Percentiles rank a stretch among this genome's conserved stretches.
Evolutionary conservation across 23 tunicate genomes (phyloP).

Genomic region (Botrylloides violaceus): DNA sequence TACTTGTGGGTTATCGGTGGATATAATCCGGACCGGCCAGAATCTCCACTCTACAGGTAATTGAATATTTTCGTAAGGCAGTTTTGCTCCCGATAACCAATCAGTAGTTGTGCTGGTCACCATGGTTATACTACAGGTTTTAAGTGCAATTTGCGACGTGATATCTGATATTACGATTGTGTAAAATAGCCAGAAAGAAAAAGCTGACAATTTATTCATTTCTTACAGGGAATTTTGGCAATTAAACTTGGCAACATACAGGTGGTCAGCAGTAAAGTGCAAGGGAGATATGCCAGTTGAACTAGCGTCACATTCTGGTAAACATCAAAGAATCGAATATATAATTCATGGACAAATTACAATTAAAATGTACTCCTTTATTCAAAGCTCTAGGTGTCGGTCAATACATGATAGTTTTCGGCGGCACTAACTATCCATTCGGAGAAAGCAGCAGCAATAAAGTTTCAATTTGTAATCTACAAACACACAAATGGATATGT

Average conservation of each 20-base stretch:
- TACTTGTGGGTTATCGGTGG: conserved; percentile 56
- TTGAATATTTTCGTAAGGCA: no score
- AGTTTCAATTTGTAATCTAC: conserved; percentile 42
- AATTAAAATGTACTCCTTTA: conserved; percentile 2
- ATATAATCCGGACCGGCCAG: conserved; percentile 28
- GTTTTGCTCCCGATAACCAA: no score
- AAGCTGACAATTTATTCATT: not conserved
- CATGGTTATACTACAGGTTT: no score
- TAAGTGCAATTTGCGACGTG: no score
- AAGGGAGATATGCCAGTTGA: conserved; percentile 59
- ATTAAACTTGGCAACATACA: conserved; percentile 39
- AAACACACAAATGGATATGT: conserved; percentile 29
- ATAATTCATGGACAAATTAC: not conserved
- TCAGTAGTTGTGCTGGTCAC: no score
- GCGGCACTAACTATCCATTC: conserved; percentile 68
- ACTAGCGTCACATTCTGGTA: conserved; percentile 75
- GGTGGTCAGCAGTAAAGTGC: conserved; percentile 25
- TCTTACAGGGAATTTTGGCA: conserved; percentile 62
- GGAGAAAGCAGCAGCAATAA: conserved; percentile 61
- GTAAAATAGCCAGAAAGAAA: no score
- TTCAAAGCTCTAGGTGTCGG: conserved; percentile 9
- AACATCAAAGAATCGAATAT: not conserved
- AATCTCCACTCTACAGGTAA: conserved; percentile 39
- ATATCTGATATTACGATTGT: not conserved
- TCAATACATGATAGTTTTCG: conserved; percentile 44